Percentiles rank a stretch among this genome's conserved stretches.
phyloP scores from a whole-genome alignment of 1,140 invertebrate genomes.

The Caerostris darwini region DNA sequence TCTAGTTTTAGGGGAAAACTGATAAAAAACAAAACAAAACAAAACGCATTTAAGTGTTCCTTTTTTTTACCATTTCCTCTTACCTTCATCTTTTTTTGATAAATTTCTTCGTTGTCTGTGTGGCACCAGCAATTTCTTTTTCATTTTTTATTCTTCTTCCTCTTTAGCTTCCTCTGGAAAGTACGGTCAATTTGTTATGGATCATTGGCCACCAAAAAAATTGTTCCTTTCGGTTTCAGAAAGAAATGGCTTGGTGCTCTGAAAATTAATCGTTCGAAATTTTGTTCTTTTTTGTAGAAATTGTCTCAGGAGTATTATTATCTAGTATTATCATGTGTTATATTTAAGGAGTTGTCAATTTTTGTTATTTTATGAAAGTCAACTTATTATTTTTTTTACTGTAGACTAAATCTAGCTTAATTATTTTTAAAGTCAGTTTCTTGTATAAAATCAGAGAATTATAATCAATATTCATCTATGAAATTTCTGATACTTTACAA shows the following conservation, averaged over 20 bases:
- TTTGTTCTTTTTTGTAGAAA: neutral
- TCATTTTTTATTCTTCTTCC: neutral
- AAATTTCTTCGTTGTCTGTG: neutral
- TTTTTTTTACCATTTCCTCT: constrained; percentile 36
- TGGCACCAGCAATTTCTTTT: neutral
- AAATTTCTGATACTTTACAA: too few relatives aligned
- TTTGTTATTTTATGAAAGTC: too few relatives aligned
- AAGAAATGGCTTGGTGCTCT: neutral
- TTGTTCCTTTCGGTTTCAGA: neutral
- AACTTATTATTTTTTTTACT: too few relatives aligned
- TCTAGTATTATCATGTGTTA: too few relatives aligned
- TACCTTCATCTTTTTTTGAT: constrained; percentile 14
- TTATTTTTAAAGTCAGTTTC: too few relatives aligned
- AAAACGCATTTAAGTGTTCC: neutral
- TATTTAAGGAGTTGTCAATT: too few relatives aligned
- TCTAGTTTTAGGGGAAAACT: constrained; percentile 30
- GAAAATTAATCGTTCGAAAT: neutral
- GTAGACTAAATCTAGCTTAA: too few relatives aligned
- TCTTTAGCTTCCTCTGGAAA: constrained; percentile 13
- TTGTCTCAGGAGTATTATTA: too few relatives aligned
- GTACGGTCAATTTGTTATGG: neutral
- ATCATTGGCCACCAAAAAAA: neutral
- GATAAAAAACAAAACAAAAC: neutral
- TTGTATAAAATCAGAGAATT: too few relatives aligned
- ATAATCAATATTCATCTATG: too few relatives aligned